Evolutionary conservation across 2,113 vertebrate species (phyloP).

Genomic region (Oncorhynchus kisutch): DNA sequence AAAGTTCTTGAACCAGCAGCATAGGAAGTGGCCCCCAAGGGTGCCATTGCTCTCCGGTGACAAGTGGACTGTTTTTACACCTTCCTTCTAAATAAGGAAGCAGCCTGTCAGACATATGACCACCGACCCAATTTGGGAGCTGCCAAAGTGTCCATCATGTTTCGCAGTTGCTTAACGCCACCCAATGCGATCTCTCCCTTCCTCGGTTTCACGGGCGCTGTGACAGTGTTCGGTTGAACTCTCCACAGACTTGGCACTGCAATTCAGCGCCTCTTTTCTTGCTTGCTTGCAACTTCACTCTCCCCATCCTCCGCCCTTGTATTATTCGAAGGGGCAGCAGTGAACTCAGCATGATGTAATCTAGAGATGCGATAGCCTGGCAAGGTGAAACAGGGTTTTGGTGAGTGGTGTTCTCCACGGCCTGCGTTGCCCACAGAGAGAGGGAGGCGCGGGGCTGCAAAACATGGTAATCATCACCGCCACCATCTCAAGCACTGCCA

Average conservation of each 20-base stretch:
- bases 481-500: conserved; percentile 72
- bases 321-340: conserved; percentile 63
- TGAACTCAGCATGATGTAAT: conserved; percentile 82
- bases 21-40: conserved; percentile 63
- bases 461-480: conserved; percentile 83
- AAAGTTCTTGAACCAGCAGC: conserved; percentile 49
- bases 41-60: conserved; percentile 80
- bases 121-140: conserved; percentile 78
- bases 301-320: conserved; percentile 35
- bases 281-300: conserved; percentile 45
- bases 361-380: conserved; percentile 67
- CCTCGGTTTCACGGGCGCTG: conserved; percentile 58
- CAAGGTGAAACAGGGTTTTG: conserved; percentile 77
- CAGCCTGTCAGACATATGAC: conserved; percentile 72
- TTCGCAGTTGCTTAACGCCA: conserved; percentile 48
- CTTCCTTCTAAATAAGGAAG: conserved; percentile 90
- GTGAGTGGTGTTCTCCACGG: conserved; percentile 62
- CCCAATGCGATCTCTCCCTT: conserved; percentile 71
- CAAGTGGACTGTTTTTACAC: conserved; percentile 80
- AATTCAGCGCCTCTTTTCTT: conserved; percentile 71
- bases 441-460: conserved; percentile 69
- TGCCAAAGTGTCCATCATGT: conserved; percentile 67
- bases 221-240: conserved; percentile 62
- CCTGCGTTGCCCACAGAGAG: conserved; percentile 52
- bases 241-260: conserved; percentile 48